phyloP scores from a whole-genome alignment of 2,797 vertebrate genomes.

The Jordanella pulchra region DNA sequence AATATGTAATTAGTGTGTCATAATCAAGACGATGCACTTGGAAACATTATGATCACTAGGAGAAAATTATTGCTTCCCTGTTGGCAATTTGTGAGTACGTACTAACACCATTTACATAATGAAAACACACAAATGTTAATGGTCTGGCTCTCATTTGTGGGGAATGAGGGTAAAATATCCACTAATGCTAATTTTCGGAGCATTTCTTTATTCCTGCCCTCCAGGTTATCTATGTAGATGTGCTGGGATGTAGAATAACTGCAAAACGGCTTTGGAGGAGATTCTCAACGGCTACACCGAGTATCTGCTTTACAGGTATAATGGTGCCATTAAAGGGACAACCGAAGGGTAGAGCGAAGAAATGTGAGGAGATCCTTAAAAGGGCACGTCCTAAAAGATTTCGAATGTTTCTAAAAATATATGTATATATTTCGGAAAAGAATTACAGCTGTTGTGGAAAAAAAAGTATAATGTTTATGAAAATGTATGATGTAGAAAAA shows the following conservation, averaged over 20 bases:
- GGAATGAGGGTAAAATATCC: slow-evolving; percentile 92
- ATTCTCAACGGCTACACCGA: slow-evolving; percentile 26
- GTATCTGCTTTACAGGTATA: slow-evolving; percentile 39
- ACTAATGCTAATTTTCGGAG: slow-evolving; percentile 93
- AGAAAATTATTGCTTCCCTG: slow-evolving; percentile 99
- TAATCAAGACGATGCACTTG: slow-evolving; percentile 99
- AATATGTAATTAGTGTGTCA: slow-evolving; percentile 99
- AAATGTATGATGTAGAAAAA: slow-evolving; percentile 1
- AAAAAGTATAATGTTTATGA: slow-evolving; percentile 2
- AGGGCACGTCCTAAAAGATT: neutral
- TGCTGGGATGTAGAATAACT: slow-evolving; percentile 52
- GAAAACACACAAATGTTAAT: slow-evolving; percentile 99
- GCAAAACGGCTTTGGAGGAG: slow-evolving; percentile 40
- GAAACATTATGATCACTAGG: slow-evolving; percentile 99
- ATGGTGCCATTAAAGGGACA: slow-evolving; percentile 5
- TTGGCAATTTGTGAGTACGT: slow-evolving; percentile 99
- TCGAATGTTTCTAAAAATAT: neutral
- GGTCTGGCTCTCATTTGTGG: slow-evolving; percentile 96
- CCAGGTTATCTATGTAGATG: slow-evolving; percentile 93
- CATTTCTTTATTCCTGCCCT: slow-evolving; percentile 90
- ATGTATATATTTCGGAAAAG: neutral
- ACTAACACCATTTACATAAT: slow-evolving; percentile 99
- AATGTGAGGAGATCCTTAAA: slow-evolving; percentile 1
- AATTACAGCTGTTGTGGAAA: neutral
- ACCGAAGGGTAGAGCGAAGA: neutral